Conservation (phyloP, 30 jellyfish, hydroid and myxozoan genomes). For the Chrysaora quinquecirrha region DNA sequence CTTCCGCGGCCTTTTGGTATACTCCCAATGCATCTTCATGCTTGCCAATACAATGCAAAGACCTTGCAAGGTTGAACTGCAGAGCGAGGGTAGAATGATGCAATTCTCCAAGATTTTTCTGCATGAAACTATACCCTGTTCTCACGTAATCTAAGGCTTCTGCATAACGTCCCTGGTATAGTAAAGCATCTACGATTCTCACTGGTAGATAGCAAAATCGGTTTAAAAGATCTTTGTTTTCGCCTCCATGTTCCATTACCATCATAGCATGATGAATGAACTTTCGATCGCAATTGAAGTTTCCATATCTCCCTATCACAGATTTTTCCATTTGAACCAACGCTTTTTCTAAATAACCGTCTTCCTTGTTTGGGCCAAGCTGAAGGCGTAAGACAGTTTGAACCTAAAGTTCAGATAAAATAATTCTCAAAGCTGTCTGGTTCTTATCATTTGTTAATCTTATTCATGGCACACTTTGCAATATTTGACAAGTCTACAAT, state of each 20-base stretch:
- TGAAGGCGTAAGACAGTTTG: conserved; percentile 38
- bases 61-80: conserved; percentile 44
- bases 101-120: conserved; percentile 13
- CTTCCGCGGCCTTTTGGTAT: not conserved
- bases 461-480: too few relatives aligned
- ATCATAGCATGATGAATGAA: conserved; percentile 39
- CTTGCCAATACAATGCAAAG: not conserved
- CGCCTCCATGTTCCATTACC: conserved; percentile 15
- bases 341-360: conserved; percentile 14
- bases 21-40: not conserved
- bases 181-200: conserved; percentile 36
- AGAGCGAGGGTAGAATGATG: conserved; percentile 44
- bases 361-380: conserved; percentile 9
- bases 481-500: too few relatives aligned
- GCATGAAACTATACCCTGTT: not conserved
- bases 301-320: conserved; percentile 47
- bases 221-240: not conserved
- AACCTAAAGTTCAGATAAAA: conserved; percentile 7
- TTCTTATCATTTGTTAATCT: too few relatives aligned
- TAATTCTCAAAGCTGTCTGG: too few relatives aligned
- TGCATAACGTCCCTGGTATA: conserved; percentile 35
- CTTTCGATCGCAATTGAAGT: conserved; percentile 15
- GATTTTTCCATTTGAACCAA: conserved; percentile 5
- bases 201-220: conserved; percentile 36
- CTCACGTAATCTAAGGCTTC: conserved; percentile 27